These are phyloP conservation scores for Apodemus agrarius DNA, from an alignment of 2,797 vertebrate genomes.

Conservation along the genomic window DNA sequence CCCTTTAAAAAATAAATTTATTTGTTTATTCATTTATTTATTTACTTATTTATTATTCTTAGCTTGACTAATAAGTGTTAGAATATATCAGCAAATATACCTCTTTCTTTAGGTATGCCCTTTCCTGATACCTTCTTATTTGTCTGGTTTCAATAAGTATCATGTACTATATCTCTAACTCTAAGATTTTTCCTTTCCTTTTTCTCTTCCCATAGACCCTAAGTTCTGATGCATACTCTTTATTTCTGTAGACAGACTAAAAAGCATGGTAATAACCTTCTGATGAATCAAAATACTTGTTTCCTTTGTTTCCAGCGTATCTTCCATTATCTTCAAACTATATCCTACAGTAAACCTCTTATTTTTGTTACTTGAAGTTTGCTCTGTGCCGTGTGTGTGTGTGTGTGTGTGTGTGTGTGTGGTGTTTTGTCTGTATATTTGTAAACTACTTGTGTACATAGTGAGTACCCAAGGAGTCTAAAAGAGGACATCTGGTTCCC, in stretches of 20 bases:
- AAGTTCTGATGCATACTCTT: neutral
- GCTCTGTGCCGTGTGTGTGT: neutral
- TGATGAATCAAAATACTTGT: constrained; percentile 9
- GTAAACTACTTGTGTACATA: neutral
- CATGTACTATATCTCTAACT: neutral
- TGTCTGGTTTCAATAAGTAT: constrained; percentile 12
- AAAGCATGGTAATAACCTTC: neutral
- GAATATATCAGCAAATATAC: neutral
- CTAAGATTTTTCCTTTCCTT: neutral
- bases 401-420: neutral
- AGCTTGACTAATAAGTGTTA: constrained; percentile 13
- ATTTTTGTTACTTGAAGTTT: constrained; percentile 11
- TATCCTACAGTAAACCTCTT: neutral
- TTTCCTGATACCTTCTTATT: constrained; percentile 17
- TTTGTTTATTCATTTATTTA: neutral
- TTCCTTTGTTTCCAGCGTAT: constrained; percentile 2
- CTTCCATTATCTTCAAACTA: neutral
- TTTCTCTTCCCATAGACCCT: neutral
- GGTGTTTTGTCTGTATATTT: neutral
- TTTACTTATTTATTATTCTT: neutral
- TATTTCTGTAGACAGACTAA: neutral
- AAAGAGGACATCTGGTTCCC: neutral
- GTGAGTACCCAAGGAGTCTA: neutral
- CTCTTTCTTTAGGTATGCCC: neutral
- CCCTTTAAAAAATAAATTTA: neutral